These are phyloP conservation scores for Plagiodera versicolora DNA, from an alignment of 2,888 invertebrate genomes.

Conservation along the genomic window DNA sequence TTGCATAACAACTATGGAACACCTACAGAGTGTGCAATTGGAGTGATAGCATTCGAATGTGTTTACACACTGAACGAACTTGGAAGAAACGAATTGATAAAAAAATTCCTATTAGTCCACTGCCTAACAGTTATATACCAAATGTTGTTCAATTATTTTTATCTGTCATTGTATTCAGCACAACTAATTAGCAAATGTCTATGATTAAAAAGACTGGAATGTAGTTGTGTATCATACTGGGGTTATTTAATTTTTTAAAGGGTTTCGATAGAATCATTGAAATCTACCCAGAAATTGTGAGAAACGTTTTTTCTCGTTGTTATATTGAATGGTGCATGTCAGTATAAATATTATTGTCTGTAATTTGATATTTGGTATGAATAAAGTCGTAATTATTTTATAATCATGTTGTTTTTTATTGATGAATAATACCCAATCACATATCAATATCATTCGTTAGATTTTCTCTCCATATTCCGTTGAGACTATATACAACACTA, in stretches of 20 bases:
- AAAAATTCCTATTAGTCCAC: constrained; percentile 30
- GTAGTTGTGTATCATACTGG: too few species aligned
- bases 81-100: constrained; percentile 9
- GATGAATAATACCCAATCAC: not conserved
- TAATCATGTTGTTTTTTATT: constrained; percentile 21
- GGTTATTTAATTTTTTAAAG: too few species aligned
- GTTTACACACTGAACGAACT: constrained; percentile 1
- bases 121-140: constrained; percentile 28
- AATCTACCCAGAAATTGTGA: constrained; percentile 16
- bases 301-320: constrained; percentile 24
- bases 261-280: constrained; percentile 17
- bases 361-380: constrained; percentile 23
- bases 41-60: not conserved
- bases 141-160: constrained; percentile 32
- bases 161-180: not conserved
- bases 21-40: not conserved
- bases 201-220: not conserved
- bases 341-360: constrained; percentile 23
- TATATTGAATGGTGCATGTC: constrained; percentile 19
- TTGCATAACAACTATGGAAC: too few species aligned
- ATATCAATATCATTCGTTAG: too few species aligned
- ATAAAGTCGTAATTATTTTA: constrained; percentile 29
- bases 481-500: too few species aligned
- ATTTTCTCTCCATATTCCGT: too few species aligned
- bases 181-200: not conserved